Evolutionary conservation across 2,113 vertebrate species (phyloP).

Genomic region (Holacanthus passer): DNA sequence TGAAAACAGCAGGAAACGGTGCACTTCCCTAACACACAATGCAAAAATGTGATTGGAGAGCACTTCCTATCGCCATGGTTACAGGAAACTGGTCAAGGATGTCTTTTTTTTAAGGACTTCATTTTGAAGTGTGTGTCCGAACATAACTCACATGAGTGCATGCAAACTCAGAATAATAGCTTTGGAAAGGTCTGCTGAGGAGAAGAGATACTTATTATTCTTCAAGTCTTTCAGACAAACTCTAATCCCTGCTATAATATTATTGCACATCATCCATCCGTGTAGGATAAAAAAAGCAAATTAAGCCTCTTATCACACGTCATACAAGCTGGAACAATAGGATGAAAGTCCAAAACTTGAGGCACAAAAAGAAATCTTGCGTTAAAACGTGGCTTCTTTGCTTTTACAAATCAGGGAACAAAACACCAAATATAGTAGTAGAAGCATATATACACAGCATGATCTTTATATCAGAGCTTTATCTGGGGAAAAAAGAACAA

Average conservation of each 20-base stretch:
- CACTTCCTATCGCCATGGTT: slow-evolving; percentile 77
- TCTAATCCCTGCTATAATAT: not conserved
- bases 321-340: not conserved
- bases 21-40: slow-evolving; percentile 70
- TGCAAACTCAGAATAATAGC: not conserved
- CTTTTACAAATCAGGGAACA: slow-evolving; percentile 6
- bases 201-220: not conserved
- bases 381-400: slow-evolving; percentile 6
- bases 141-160: slow-evolving; percentile 5
- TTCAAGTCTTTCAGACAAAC: not conserved
- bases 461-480: slow-evolving; percentile 12
- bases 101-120: slow-evolving; percentile 44
- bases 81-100: slow-evolving; percentile 83
- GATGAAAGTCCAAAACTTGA: slow-evolving; percentile 4
- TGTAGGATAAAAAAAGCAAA: not conserved
- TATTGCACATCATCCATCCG: not conserved
- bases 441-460: not conserved
- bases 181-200: not conserved
- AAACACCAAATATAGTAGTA: not conserved
- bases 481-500: slow-evolving; percentile 19
- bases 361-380: not conserved
- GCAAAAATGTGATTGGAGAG: slow-evolving; percentile 71
- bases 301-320: not conserved
- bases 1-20: slow-evolving; percentile 79
- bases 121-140: slow-evolving; percentile 8